Evolutionary conservation across 1,140 invertebrate genomes (phyloP).

Genomic region (Lanistes nyassanus): DNA sequence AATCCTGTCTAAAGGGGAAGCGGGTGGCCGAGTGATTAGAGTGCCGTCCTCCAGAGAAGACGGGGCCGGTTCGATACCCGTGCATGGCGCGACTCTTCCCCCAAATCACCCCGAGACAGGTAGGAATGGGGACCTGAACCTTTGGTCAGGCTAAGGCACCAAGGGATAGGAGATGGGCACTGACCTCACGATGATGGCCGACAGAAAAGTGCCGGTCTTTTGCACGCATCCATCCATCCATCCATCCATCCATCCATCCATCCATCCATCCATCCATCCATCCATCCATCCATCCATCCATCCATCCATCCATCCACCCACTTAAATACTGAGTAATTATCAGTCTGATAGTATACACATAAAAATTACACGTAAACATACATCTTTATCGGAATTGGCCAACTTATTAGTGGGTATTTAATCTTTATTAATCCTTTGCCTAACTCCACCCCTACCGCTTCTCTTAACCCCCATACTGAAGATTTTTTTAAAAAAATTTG

Average conservation of each 20-base stretch:
- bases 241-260: slow-evolving; percentile 3
- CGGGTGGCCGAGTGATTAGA: too few relatives aligned
- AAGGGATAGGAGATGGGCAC: too few relatives aligned
- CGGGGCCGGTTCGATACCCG: background rate
- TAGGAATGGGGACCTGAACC: background rate
- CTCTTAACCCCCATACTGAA: too few relatives aligned
- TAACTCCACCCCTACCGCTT: too few relatives aligned
- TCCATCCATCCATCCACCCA: background rate
- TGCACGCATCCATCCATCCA: background rate
- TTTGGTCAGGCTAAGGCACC: background rate
- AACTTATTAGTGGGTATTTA: too few relatives aligned
- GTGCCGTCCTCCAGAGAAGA: background rate
- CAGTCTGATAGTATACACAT: background rate
- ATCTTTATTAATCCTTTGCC: too few relatives aligned
- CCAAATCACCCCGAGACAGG: too few relatives aligned
- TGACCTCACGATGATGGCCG: too few relatives aligned
- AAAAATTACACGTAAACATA: background rate
- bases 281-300: background rate
- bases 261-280: background rate
- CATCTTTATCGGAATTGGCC: too few relatives aligned
- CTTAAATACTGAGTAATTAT: background rate
- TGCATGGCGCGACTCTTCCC: too few relatives aligned
- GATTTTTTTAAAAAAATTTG: too few relatives aligned
- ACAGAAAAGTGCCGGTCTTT: background rate
- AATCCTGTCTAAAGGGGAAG: background rate